Conservation (phyloP, 2,797 vertebrate species). For the Neosilurus hyrtlii region DNA sequence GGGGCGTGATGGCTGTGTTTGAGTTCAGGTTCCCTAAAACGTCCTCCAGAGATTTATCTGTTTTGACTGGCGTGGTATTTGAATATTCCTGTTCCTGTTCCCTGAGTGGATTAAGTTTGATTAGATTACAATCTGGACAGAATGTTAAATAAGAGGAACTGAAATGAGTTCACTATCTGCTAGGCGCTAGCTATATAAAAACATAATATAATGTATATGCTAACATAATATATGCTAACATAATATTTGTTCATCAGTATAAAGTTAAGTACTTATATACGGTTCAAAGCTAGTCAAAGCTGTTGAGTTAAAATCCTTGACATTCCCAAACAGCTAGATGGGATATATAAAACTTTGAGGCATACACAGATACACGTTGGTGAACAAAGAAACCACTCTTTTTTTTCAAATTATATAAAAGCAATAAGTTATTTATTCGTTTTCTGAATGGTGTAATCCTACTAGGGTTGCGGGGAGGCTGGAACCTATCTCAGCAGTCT, state of each 20-base stretch:
- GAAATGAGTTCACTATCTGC: background rate
- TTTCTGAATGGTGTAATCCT: too few species aligned
- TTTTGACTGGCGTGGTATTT: slow-evolving; percentile 73
- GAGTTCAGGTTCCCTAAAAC: slow-evolving; percentile 87
- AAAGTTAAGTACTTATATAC: background rate
- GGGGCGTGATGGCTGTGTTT: slow-evolving; percentile 76
- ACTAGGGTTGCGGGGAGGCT: too few species aligned
- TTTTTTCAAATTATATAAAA: too few species aligned
- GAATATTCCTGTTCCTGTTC: slow-evolving; percentile 69
- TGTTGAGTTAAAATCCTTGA: background rate
- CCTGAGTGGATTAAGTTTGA: slow-evolving; percentile 65
- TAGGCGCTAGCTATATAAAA: background rate
- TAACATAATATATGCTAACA: background rate
- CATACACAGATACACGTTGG: background rate
- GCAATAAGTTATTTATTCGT: too few species aligned
- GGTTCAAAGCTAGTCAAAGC: background rate
- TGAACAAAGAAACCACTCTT: background rate
- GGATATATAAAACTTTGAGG: background rate
- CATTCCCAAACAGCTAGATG: background rate
- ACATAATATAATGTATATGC: too few species aligned
- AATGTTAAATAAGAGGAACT: slow-evolving; percentile 10
- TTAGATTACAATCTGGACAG: slow-evolving; percentile 25
- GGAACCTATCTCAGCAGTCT: too few species aligned
- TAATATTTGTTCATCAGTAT: background rate
- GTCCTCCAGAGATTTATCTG: slow-evolving; percentile 82